Base-by-base conservation (phyloP, 2,113 vertebrate species). In the Euleptes europaea region DNA sequence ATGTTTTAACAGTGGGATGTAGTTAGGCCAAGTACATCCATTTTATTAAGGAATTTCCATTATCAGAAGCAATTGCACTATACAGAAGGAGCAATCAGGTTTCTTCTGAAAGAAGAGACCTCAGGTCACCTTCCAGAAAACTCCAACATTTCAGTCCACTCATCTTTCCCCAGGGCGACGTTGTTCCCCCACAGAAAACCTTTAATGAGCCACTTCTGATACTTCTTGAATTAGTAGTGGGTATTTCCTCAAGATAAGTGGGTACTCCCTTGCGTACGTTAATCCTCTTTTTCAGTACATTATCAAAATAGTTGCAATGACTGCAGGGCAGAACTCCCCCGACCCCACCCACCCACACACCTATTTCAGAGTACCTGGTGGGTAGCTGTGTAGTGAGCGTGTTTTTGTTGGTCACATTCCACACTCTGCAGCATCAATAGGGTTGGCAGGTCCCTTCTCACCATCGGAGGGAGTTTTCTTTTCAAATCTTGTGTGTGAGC, bases 121-220 rank as follows among this genome's bases (percentile, higher is more conserved):
- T 74, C 26, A 0, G 13, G 49, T 81, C 49, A 85, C 71, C 21
- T 15, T 80, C 57, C 84, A 78, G 42, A 84, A n/a, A n/a, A 26
- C 70, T 26, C 33, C 31, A 21, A 47, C 19, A 35, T 47, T 63
- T 83, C 19, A 47, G 54, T 63, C 89, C 49, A 73, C 78, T 28
- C 79, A 86, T 76, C 40, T 26, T 80, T 0, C 2, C 72, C 44
- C 0, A 3, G 28, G 60, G 65, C 28, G 82, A 40, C 69, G 69
- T 86, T 57, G 88, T 91, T 38, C 65, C 13, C 74, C 21, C 33
- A 54, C 6, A 19, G 26, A 40, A 89, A 88, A 47, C 51, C 44
- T 90, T 88, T 81, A 63, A 31, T 79, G 75, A 88, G 10, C 80
- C 28, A 42, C 54, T 40, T 19, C 33, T 35, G 35, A 72, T 26